Base-by-base conservation (phyloP, 2,797 vertebrate species). In the Sebastes diaconus region DNA sequence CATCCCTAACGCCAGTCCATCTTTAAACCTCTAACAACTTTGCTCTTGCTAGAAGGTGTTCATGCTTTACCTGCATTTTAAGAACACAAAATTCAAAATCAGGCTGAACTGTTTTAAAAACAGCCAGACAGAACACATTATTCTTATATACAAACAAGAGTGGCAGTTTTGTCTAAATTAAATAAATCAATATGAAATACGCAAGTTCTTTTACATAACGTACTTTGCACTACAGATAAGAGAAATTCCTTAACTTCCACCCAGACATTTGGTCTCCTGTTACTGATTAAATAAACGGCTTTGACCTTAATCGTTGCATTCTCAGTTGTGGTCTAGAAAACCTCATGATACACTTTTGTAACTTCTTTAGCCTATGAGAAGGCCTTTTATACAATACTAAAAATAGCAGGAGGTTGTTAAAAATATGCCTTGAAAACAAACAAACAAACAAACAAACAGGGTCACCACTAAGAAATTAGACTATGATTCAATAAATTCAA, bases 291-390 rank as follows among this genome's bases (percentile, higher is more conserved):
- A 73, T 22, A 73, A 78, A 55, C 32, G 5, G 65, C 68, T 73
- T 64, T 88, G 72, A 84, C 69, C 77, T 82, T 84, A 80, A 92
- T 80, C 71, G 70, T 25, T 79, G 46, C 42, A 55, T 72, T 55
- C 29, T 64, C n/a, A 32, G 63, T 22, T 66, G 61, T 27, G 11
- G 32, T 73, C 25, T 30, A 50, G 46, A 80, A 86, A 79, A 81
- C 60, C 14, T 67, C 67, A 57, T 46, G 61, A 74, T 18, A 63
- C 42, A 63, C 61, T 83, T 78, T 65, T 61, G 34, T 80, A 84
- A 76, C 71, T 60, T 24, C 39, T 83, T 73, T 54, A 70, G 58
- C 20, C 54, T 2, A 13, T 50, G 16, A 60, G 54, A 72, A 66
- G 4, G 11, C 24, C 10, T 30, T 75, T 81, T n/a, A 30, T 52